Evolutionary conservation across 2,113 vertebrate species (phyloP), one percentile per base, ranked within the genome.

Genomic region (Chaenogobius annularis): DNA sequence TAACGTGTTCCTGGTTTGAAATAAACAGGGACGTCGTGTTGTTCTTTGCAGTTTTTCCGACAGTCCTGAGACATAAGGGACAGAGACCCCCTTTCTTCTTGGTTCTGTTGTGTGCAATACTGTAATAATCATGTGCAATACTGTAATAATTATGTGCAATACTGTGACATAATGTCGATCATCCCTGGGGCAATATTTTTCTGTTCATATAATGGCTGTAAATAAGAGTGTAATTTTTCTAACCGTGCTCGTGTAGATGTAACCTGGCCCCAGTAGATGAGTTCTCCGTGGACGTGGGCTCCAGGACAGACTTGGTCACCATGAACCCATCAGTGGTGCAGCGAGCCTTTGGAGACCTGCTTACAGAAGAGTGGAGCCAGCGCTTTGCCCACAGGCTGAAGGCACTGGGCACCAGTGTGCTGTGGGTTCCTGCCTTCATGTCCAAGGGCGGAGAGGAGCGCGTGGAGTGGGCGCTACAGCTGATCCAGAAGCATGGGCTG

Each of bases 341-440:
- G 74, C 93, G 97, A 0, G 96, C 96, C 80, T 99, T 98, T 13
- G 96, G 95, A 88, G 97, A 98, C 90, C 88, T 99, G 86, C 94
- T 94, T 71, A 97, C 93, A 0, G 93, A 95, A 19, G 95, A 95
- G 0, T 97, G 96, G 96, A 88, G 93, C 77, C 94, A 94, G 64
- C 96, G 95, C 74, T 94, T 99, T 80, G 84, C 97, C 54, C 94
- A 92, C 47, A 93, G 96, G 3, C 94, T 99, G 1, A 94, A 87
- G 40, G 92, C 93, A 80, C 95, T 99, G 68, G 94, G 95, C 0
- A 95, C 95, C 72, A 96, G 96, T 77, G 96, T 99, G 80, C 93
- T 99, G 72, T 98, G 97, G 97, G 98, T 99, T 82, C 97, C 97
- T 0, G 97, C 97, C 0, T 99, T 99, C 91, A 98, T 98, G 97